Evolutionary conservation across 2,888 invertebrate species (phyloP).

Genomic region (Xylota segnis): DNA sequence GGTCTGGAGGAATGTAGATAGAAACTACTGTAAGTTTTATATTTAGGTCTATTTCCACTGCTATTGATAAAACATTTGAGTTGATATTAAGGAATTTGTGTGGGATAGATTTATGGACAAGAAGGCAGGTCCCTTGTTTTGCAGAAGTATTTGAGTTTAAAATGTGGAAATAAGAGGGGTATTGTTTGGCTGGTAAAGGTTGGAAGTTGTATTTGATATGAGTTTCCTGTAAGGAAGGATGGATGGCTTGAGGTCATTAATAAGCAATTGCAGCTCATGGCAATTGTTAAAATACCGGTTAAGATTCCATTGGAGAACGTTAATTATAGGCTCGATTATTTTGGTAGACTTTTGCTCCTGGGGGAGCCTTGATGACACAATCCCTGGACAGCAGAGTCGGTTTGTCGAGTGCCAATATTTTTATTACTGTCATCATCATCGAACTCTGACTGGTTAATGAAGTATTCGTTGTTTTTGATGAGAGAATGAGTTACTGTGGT

Average conservation of each 20-base stretch:
- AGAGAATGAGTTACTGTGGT: too few relatives aligned
- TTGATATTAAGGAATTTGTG: constrained; percentile 3
- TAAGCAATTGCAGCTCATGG: too few relatives aligned
- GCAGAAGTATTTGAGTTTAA: constrained; percentile 22
- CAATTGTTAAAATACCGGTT: too few relatives aligned
- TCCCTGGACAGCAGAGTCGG: too few relatives aligned
- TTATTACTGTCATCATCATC: background rate
- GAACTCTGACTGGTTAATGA: background rate
- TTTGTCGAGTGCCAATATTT: background rate
- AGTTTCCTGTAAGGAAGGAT: too few relatives aligned
- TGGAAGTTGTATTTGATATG: background rate
- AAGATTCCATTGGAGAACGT: constrained; percentile 13
- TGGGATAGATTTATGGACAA: constrained; percentile 42
- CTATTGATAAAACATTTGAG: background rate
- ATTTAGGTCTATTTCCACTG: background rate
- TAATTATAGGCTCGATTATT: background rate
- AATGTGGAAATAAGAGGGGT: constrained; percentile 40
- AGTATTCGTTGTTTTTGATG: background rate
- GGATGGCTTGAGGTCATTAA: too few relatives aligned
- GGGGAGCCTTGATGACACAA: background rate
- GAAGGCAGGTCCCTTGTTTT: constrained; percentile 57
- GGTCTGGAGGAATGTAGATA: background rate
- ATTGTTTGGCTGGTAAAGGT: constrained; percentile 21
- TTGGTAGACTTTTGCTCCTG: background rate
- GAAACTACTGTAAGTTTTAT: background rate